phyloP scores from a whole-genome alignment of 2,113 vertebrate genomes.

The Festucalex cinctus region DNA sequence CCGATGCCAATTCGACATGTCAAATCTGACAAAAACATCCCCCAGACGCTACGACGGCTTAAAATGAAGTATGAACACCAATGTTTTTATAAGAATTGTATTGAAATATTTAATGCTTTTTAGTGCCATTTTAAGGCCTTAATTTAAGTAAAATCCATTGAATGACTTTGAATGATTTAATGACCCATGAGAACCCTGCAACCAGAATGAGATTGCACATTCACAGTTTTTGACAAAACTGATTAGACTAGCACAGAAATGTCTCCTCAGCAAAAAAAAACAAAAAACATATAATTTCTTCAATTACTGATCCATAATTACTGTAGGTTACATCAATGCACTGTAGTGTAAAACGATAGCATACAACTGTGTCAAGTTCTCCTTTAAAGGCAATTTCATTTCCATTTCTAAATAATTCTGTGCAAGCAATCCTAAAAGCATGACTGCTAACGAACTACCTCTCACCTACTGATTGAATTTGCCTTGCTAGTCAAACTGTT shows the following conservation, averaged over 20 bases:
- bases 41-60: too few relatives aligned
- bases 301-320: background rate
- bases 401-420: conserved; percentile 31
- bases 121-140: too few relatives aligned
- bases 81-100: too few relatives aligned
- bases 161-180: too few relatives aligned
- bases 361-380: background rate
- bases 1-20: too few relatives aligned
- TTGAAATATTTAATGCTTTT: too few relatives aligned
- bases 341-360: conserved; percentile 1
- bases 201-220: too few relatives aligned
- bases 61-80: too few relatives aligned
- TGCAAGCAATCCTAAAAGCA: conserved; percentile 22
- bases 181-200: too few relatives aligned
- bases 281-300: background rate
- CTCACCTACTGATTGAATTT: conserved; percentile 39
- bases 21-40: too few relatives aligned
- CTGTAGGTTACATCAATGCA: background rate
- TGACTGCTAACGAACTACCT: conserved; percentile 28
- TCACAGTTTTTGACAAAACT: background rate
- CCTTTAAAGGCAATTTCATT: conserved; percentile 18
- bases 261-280: background rate
- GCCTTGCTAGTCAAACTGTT: conserved; percentile 58
- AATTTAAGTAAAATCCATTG: too few relatives aligned
- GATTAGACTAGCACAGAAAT: background rate